Evolutionary conservation across 2,888 invertebrate species (phyloP), one percentile per base, ranked within the genome.

Genomic region (Drosophila tanythrix): DNA sequence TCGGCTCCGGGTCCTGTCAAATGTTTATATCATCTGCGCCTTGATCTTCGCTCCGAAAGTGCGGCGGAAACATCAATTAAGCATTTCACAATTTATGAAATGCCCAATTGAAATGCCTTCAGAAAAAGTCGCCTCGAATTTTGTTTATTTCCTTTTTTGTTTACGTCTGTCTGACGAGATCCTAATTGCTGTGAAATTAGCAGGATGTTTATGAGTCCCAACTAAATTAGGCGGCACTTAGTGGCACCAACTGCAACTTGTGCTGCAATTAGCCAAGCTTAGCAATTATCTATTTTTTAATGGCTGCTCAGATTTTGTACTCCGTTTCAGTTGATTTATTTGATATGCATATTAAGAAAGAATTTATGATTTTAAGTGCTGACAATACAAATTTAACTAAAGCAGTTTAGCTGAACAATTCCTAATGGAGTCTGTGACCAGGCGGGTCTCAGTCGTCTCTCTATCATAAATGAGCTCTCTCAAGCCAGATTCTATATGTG

Each of bases 11-110:
- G 38, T 62, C 58, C 65, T 38, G 36, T 52, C 51, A 10, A 15
- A 15, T 86, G 83, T 70, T 70, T 78, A 72, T 74, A 74, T 38
- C 27, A 53, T 40, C 55, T 46, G 70, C 51, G 69, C 70, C 77
- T 73, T 78, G 83, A 81, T 79, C 85, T 85, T 64, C 70, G 74
- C 52, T 46, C 79, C 57, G 6, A 3, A 2, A 6, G 11, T 18
- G 21, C 27, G 56, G 51, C 88, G 88, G 83, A 88, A 80, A 79
- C 83, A 82, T 88, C 84, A 88, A 86, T 88, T 88, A 83, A 69
- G 63, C 66, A 63, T 72, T 38, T 36, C 51, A 38, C 51, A 81
- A 88, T 86, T 74, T 81, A 76, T 87, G 80, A 74, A 81, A 79
- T 71, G 67, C 40, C 57, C 69, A 66, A 66, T 68, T 56, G 79